Evolutionary conservation across 2,797 vertebrate genomes (phyloP), one percentile per base, ranked within the genome.

Genomic region (Helarctos malayanus): DNA sequence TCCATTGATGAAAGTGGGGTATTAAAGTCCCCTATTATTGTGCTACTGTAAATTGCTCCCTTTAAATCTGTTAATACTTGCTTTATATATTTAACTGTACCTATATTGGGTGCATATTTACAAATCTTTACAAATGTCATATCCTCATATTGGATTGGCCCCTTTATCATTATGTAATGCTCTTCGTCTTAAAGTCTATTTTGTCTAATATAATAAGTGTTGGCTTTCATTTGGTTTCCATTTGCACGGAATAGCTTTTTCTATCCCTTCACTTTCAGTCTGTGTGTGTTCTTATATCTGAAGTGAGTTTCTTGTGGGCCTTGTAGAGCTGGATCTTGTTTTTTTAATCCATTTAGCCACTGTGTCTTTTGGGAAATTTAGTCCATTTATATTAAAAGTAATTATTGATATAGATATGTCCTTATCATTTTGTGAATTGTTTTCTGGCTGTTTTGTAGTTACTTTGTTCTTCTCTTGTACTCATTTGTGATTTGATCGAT

Each of bases 401-500:
- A 52, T 68, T 65, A 15, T 29, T 54, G 56, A 49, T 52, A 47
- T 35, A 49, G 41, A 32, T 63, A 41, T 54, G 29, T 54, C 29
- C 47, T 54, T 19, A 38, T 49, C n/a, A 54, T 79, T 65, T 80
- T 90, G 45, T 65, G n/a, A 25, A 32, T 79, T 89, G 47, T 79
- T 90, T 52, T 63, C 57, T 49, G 71, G 69, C 56, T 76, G 29
- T 61, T 38, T 76, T 61, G 23, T 59, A 63, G 10, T 89, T 76
- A 45, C 32, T 88, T 25, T 76, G 15, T 63, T 35, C 41, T 89
- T 76, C 9, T 76, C 10, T 78, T 49, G 21, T 12, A 49, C 41
- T 83, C 57, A 71, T 47, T n/a, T 89, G 45, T 89, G 45, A 78
- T 61, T 76, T 76, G 86, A 89, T 76, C 61, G 86, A 89, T 61